Base-by-base conservation (phyloP, 2,797 vertebrate species). In the Melanogrammus aeglefinus region DNA sequence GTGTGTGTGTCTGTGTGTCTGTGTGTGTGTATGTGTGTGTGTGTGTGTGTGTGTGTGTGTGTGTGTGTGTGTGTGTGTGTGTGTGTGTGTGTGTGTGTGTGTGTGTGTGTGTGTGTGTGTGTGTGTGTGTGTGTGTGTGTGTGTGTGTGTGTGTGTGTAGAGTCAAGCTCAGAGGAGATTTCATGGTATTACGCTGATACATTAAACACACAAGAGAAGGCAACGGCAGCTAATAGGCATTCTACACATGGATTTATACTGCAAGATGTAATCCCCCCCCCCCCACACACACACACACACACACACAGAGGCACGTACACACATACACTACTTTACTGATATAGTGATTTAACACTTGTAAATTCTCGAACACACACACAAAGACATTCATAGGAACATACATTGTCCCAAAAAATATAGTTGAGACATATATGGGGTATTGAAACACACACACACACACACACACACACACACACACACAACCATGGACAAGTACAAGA, bases 221-320 rank as follows among this genome's bases (percentile, higher is more conserved):
- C 38, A 83, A 90, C 39, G 1, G n/a, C 77, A 85, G 87, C 87
- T 91, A 91, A 92, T 89, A 90, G 86, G 86, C 82, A 85, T 88
- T 91, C 79, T 85, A 83, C 88, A 88, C 88, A 88, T 87, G 85
- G 84, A 86, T 89, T 90, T 88, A 86, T 47, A 78, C 77, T 78
- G 83, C 79, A 81, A 74, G 18, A 36, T 81, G 80, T 90, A 88
- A 89, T 89, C 85, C 86, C 47, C 71, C 47, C 77, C 47, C 83
- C 72, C 86, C 77, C 80, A n/a, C 76, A 72, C 81, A 77, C 71
- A 77, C 78, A 82, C 29, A 76, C 76, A 74, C 66, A 79, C 71
- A 35, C 39, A 83, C 31, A 31, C 29, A 31, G 29, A 31, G 29
- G 72, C 5, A 77, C 31, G 29, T 31, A 12, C 9, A 70, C 29